A percentile compares a stretch with the other conserved stretches of the same genome.
phyloP scores from a whole-genome alignment of 2,888 invertebrate species.

The Pimpla rufipes region DNA sequence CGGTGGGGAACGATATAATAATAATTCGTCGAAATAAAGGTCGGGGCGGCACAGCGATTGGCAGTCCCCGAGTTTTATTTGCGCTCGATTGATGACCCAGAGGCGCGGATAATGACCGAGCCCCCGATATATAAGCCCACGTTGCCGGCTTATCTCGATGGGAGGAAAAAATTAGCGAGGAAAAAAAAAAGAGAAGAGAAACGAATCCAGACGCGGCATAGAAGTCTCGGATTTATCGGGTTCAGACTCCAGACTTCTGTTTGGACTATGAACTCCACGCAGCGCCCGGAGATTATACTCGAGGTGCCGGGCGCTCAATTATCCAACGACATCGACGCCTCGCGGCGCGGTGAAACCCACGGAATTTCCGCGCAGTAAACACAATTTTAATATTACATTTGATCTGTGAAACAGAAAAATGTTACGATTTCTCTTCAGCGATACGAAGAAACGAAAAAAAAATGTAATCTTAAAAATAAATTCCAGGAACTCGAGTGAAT shows the following conservation, averaged over 20 bases:
- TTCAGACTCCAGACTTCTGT: slow-evolving; percentile 70
- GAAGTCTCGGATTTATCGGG: slow-evolving; percentile 70
- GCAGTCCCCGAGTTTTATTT: slow-evolving; percentile 18
- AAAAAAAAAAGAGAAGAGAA: slow-evolving; percentile 24
- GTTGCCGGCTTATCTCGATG: slow-evolving; percentile 12
- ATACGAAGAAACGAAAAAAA: too few species aligned
- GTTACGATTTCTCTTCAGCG: too few species aligned
- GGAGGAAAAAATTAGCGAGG: slow-evolving; percentile 47
- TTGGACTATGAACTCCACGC: slow-evolving; percentile 71
- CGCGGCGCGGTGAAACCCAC: background rate
- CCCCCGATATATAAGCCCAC: slow-evolving; percentile 18
- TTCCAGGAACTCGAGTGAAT: too few species aligned
- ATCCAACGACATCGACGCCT: background rate
- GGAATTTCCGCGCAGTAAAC: background rate
- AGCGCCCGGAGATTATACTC: slow-evolving; percentile 46
- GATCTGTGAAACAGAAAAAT: too few species aligned
- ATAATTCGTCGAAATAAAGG: too few species aligned
- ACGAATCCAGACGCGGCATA: slow-evolving; percentile 34
- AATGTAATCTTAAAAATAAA: too few species aligned
- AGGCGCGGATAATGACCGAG: slow-evolving; percentile 40
- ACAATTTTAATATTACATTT: too few species aligned
- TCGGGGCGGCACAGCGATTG: too few species aligned
- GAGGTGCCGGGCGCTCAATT: slow-evolving; percentile 23
- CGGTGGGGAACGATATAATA: too few species aligned
- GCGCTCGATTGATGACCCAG: slow-evolving; percentile 10